Evolutionary conservation across 2,113 vertebrate species (phyloP), one percentile per base, ranked within the genome.

Genomic region (Camelus bactrianus): DNA sequence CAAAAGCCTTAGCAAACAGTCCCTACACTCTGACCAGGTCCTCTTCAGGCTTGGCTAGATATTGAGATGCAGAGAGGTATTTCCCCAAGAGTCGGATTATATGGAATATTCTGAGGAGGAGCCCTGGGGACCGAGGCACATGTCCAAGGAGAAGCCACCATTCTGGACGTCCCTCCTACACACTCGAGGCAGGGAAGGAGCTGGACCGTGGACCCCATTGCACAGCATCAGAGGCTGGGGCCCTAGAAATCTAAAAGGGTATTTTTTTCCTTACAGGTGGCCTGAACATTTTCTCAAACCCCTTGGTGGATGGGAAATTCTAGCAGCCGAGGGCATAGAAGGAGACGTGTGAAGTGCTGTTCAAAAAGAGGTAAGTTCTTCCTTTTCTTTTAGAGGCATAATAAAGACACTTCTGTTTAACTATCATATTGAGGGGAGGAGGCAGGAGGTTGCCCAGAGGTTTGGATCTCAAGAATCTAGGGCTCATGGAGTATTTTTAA

Each of bases 191-290:
- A 38, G 48, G 30, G 64, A 73, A 65, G 16, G 32, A 35, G 16
- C 7, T 35, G 72, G 26, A 42, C 1, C 8, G 26, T 4, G 7
- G 6, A 22, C 10, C 75, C 60, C 32, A 13, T 0, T 0, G 0
- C 8, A 15, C 9, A 38, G 75, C 14, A 3, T 5, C 19, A 64
- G 70, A 91, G 30, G 2, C 22, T 24, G 26, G n/a, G 15, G 26
- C 15, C 42, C 79, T 76, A 46, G 38, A 92, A 42, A 42, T 42
- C 38, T 42, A 42, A 83, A 35, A 67, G 26, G 52, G 8, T 65
- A 16, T 84, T 46, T 50, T 65, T 28, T 95, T 42, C 38, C 30
- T 32, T 70, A 16, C 46, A 52, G 7, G 38, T 82, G 54, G 26
- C 48, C 62, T 48, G 50, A 73, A 19, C 6, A 90, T 46, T 50